Base-by-base conservation (phyloP, 2,113 vertebrate species). In the Centrocercus urophasianus region DNA sequence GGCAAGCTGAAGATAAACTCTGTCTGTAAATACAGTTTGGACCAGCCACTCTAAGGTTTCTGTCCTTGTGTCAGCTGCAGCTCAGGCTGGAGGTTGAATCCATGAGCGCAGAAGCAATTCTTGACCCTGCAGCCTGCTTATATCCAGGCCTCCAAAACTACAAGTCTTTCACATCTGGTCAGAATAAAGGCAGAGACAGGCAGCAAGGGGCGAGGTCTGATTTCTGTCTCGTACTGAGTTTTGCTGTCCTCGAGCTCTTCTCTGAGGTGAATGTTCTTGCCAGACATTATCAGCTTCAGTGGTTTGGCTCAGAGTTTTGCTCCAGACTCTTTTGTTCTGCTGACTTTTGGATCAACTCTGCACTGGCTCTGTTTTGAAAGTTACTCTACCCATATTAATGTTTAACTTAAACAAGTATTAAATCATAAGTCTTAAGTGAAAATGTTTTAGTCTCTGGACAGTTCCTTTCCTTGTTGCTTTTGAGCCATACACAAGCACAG, bases 261-360 rank as follows among this genome's bases (percentile, higher is more conserved):
- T 93, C 89, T 0, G 34, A 89, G 56, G 27, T 79, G 60, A 70
- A 80, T 84, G 92, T 97, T 81, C 76, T 92, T 96, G 96, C 95
- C 96, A 97, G 83, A 92, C 64, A 89, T 90, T 90, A 89, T 96
- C 93, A 95, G 86, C 82, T 93, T 94, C 75, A 73, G 88, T 93
- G 87, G 93, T 89, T 82, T 95, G 96, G 95, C 95, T 96, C 34
- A 24, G 34, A 56, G 92, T 91, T 97, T 96, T 92, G 75, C 86
- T 96, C 93, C 95, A 89, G 94, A 87, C 91, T 95, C 90, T 93
- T 97, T 89, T 79, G 94, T 93, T 89, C 80, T 93, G 91, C 94
- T 97, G 96, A 96, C 97, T 97, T 96, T 95, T 97, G 97, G 96
- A 98, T 97, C 92, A 97, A 96, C 96, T 95, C 72, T 95, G 85